Base-by-base conservation (phyloP, 1,140 invertebrate species). In the Lepidurus couesii region DNA sequence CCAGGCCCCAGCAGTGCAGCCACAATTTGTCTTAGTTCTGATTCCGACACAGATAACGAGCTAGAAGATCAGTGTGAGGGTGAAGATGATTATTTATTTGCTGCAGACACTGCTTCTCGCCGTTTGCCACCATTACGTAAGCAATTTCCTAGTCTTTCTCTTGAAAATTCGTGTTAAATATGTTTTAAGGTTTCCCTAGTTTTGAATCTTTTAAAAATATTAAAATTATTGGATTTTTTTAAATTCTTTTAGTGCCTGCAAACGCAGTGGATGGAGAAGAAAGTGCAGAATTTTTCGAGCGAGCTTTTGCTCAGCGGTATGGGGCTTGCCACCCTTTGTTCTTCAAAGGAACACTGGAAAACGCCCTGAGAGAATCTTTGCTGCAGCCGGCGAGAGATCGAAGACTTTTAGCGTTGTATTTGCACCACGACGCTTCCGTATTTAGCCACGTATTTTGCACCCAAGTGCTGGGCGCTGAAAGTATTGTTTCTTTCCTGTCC, bases 391-490 rank as follows among this genome's bases (percentile, higher is more conserved):
- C 95, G 44, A 93, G 91, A 89, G 93, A 97, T 87, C 95, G 95
- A 81, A 95, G 95, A 86, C 88, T 97, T 75, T 85, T 98, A 80
- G 95, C 94, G 21, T 89, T 98, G 74, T 98, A 98, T 87, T 88
- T 98, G 34, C 96, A 98, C 84, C 95, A 98, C 84, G 96, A 98
- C 85, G 90, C 89, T 44, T 97, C 95, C 82, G 94, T 98, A 76
- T 87, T 96, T 80, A 91, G 95, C 74, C 97, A 98, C 86, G 95
- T 98, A 80, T 98, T 98, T 89, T 98, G 96, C 86, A 95, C 95
- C 78, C 94, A 98, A 85, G 87, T 96, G 77, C 87, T 98, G 78
- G 95, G 95, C 84, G 92, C 91, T 82, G 95, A 97, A 83, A 92
- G 92, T 74, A 91, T 98, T 75, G 90, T 96, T 75, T 92, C 95